Evolutionary conservation across 2,797 vertebrate genomes (phyloP).

Genomic region (Sebastes itinus): DNA sequence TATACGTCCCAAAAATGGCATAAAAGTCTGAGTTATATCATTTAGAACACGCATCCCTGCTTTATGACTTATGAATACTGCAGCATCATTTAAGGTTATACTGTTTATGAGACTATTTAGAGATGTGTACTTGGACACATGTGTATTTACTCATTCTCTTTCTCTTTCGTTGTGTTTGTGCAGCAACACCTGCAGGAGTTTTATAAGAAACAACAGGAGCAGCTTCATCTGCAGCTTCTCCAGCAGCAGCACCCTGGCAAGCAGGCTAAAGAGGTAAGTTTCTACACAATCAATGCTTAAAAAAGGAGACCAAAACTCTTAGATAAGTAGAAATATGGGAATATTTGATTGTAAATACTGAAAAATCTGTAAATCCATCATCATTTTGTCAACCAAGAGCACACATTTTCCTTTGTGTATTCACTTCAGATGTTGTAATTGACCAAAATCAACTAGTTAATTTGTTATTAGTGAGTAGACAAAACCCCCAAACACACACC

Average conservation of each 20-base stretch:
- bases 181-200: conserved; percentile 99
- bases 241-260: conserved; percentile 97
- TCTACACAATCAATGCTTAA: not conserved
- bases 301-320: not conserved
- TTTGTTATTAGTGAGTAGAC: not conserved
- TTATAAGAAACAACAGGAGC: conserved; percentile 99
- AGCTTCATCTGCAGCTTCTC: conserved; percentile 99
- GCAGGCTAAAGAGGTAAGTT: conserved; percentile 94
- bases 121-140: not conserved
- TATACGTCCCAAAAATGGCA: not conserved
- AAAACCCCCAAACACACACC: not conserved
- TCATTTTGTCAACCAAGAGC: not conserved
- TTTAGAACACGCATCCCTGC: not conserved
- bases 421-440: not conserved
- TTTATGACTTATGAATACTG: not conserved
- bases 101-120: not conserved
- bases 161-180: conserved; percentile 33
- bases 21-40: not conserved
- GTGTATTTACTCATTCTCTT: not conserved
- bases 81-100: not conserved
- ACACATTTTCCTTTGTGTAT: not conserved
- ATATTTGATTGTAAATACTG: not conserved
- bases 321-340: not conserved
- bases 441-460: not conserved
- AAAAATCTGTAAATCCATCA: not conserved